Base-by-base conservation (phyloP, 2,888 invertebrate species). In the Punctoribates punctum region DNA sequence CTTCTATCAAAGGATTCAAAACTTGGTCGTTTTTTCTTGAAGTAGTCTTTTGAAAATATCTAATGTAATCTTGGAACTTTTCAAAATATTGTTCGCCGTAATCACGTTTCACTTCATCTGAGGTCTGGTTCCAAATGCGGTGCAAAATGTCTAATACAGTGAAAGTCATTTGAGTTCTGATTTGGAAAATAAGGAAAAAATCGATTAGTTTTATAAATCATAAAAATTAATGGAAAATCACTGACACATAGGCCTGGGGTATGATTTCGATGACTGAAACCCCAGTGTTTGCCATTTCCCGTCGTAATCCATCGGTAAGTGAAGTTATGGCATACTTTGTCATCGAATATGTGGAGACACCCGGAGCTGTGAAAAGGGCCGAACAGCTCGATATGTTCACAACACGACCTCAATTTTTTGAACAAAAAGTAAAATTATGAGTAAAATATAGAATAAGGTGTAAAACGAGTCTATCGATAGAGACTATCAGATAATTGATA, bases 311-410 rank as follows among this genome's bases (percentile, higher is more conserved):
- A 51, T 51, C 51, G 17, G 6, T 51, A 8, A 51, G 51, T 5
- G 51, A 51, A 51, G 51, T 8, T 17, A 51, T 20, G n/a, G 51
- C 51, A 51, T 51, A 20, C 13, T 51, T 51, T 51, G 51, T 8
- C 51, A 51, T 51, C 4, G 51, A 51, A 51, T 51, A 51, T 8
- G 51, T 51, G 51, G 51, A 8, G n/a, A 51, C 51, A 51, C 51
- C 51, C 4, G 51, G 51, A 51, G 51, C 51, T 51, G 51, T 51
- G 51, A 51, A 51, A 8, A 51, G 17, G 3, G 51, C 17, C 4
- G 51, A 51, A 51, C 51, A 51, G 51, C 74, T 74, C 17, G 74
- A 57, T 17, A 74, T 42, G 60, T 74, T 74, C 11, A 74, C 74
- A 5, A 74, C 60, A 25, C 74, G 54, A 57, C 74, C 74, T 27